Base-by-base conservation (phyloP, 37 sponge, comb jelly and placozoan species). In the Lycopodina hypogea region DNA sequence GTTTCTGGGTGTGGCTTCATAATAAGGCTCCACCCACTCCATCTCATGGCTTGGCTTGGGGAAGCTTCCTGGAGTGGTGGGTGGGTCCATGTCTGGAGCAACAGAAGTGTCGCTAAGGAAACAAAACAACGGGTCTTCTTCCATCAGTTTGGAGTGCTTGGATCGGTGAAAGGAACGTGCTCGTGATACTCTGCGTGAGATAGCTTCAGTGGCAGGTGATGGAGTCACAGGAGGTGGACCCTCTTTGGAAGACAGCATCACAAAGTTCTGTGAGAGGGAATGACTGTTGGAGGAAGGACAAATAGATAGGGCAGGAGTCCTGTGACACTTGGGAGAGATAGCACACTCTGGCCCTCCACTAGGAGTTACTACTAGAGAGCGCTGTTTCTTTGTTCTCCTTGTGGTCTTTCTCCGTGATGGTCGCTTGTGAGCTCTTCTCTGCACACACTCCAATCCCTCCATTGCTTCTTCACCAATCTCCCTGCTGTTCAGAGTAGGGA, bases 71-170 rank as follows among this genome's bases (percentile, higher is more conserved):
- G 18, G 1, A 33, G 15, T 37, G 1, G 50, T 15, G 19, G 57
- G 57, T 1, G 68, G n/a, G 29, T 69, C 70, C 8, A 79, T 14
- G 12, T 79, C 80, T 8, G 53, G 32, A 15, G 34, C 40, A 15
- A 50, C 68, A 4, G 80, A 79, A 38, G 80, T 79, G 52, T 79
- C 80, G 59, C 70, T 79, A 19, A 69, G 30, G n/a, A 68, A 69
- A 57, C 70, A 45, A 36, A 61, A 39, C 61, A 61, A 24, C 19
- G 45, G 61, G 34, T 78, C 78, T 17, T 76, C 62, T 52, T 76
- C 62, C 24, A n/a, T 6, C 3, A 4, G 61, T 24, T 39, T 39
- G 32, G 39, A 40, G 2, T 41, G 61, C 61, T 41, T 76, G 17
- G 28, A 18, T 9, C 76, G 39, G 9, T 62, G 60, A 26, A 58